phyloP scores from a whole-genome alignment of 1,140 invertebrate genomes.

The Zaprionus camerounensis region DNA sequence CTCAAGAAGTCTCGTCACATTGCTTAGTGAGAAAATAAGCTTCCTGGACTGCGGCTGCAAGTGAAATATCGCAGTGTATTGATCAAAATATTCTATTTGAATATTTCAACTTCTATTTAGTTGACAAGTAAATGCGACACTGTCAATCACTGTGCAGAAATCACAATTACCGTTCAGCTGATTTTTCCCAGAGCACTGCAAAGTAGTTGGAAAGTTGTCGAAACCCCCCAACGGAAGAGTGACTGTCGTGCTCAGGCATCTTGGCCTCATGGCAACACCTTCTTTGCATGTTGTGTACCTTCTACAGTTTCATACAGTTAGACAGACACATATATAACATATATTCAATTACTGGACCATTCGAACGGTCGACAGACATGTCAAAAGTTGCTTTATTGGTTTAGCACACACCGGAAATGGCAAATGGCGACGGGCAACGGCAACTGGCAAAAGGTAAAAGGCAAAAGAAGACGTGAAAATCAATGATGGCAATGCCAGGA shows the following conservation, averaged over 20 bases:
- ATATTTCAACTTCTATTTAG: no score
- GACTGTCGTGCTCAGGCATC: no score
- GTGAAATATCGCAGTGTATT: no score
- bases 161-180: neutral
- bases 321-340: neutral
- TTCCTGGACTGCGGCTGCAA: no score
- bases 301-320: neutral
- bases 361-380: conserved; percentile 63
- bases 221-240: neutral
- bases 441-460: conserved; percentile 17
- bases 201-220: neutral
- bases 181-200: neutral
- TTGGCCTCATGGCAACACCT: neutral
- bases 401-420: conserved; percentile 71
- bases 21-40: no score
- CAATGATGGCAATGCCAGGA: conserved; percentile 33
- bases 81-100: no score
- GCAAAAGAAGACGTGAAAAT: conserved; percentile 30
- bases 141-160: neutral
- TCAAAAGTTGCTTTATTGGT: conserved; percentile 77
- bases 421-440: conserved; percentile 37
- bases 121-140: neutral
- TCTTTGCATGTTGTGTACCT: neutral
- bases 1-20: no score
- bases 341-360: conserved; percentile 61